These are phyloP conservation scores for Diplodus sargus DNA, from an alignment of 2,797 vertebrate species.

Conservation along the genomic window DNA sequence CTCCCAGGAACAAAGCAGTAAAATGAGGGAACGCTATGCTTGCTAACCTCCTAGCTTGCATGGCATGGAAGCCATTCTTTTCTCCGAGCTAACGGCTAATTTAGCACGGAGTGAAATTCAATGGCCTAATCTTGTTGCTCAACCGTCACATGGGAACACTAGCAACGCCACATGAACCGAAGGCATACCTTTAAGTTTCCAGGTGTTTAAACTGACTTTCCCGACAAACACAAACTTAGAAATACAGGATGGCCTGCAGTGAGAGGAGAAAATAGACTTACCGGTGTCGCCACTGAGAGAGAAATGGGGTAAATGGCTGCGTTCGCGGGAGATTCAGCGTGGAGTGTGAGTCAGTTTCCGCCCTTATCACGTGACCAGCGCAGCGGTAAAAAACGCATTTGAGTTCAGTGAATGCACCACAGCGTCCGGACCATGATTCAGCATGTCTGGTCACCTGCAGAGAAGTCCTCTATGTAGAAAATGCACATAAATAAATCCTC, in stretches of 20 bases:
- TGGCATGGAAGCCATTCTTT: constrained; percentile 77
- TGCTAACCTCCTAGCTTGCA: constrained; percentile 63
- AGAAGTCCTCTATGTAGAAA: too few relatives aligned
- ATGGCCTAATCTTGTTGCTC: constrained; percentile 22
- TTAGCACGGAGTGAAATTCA: constrained; percentile 56
- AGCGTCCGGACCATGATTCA: constrained; percentile 35
- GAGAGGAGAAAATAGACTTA: constrained; percentile 62
- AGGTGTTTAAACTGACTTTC: background rate
- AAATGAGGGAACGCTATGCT: constrained; percentile 16
- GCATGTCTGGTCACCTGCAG: background rate
- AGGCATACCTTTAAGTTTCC: background rate
- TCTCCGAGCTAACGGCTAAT: constrained; percentile 63
- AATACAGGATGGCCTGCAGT: background rate
- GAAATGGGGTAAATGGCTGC: constrained; percentile 88
- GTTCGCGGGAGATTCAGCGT: constrained; percentile 86
- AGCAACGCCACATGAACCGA: rapidly evolving
- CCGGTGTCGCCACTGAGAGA: constrained; percentile 76
- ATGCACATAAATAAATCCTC: rapidly evolving
- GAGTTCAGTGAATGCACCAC: background rate
- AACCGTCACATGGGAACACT: background rate
- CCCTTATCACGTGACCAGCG: constrained; percentile 82
- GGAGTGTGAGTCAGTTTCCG: constrained; percentile 85
- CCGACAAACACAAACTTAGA: constrained; percentile 12
- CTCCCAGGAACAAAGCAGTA: constrained; percentile 55
- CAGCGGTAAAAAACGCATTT: constrained; percentile 60